Evolutionary conservation across 2,113 vertebrate species (phyloP).

Genomic region (Baryphthengus martii): DNA sequence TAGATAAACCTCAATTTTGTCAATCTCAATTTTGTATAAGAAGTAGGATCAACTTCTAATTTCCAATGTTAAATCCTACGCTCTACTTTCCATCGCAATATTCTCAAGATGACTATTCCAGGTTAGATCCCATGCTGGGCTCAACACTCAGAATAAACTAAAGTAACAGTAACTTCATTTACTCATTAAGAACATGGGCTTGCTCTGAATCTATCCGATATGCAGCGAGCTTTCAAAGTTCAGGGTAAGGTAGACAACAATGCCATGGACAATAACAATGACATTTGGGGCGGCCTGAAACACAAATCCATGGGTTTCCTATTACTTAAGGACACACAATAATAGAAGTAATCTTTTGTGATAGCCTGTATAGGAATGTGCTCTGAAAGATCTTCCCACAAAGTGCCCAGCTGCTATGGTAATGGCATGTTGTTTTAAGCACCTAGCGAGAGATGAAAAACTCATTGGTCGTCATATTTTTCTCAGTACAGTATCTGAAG

Average conservation of each 20-base stretch:
- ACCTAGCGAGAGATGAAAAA: neutral
- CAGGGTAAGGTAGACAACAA: neutral
- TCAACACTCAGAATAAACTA: slow-evolving; percentile 41
- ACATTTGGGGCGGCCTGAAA: neutral
- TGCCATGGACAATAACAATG: neutral
- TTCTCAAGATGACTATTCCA: slow-evolving; percentile 54
- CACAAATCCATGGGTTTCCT: neutral
- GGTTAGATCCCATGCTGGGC: slow-evolving; percentile 53
- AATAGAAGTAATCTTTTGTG: neutral
- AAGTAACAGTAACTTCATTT: slow-evolving; percentile 33
- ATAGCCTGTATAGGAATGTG: neutral
- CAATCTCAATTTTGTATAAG: slow-evolving; percentile 77
- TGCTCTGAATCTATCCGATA: neutral
- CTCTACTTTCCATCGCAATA: slow-evolving; percentile 60
- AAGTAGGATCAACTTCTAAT: slow-evolving; percentile 80
- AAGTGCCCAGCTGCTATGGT: neutral
- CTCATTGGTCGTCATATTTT: neutral
- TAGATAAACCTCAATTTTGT: slow-evolving; percentile 81
- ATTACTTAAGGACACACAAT: neutral
- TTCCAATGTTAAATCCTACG: slow-evolving; percentile 74
- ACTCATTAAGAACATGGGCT: neutral
- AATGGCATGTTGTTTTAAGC: neutral
- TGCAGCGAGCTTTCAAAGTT: neutral
- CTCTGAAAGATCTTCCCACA: neutral
- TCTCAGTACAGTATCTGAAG: neutral